Evolutionary conservation across 2,797 vertebrate genomes (phyloP).

Genomic region (Lepus townsendii): DNA sequence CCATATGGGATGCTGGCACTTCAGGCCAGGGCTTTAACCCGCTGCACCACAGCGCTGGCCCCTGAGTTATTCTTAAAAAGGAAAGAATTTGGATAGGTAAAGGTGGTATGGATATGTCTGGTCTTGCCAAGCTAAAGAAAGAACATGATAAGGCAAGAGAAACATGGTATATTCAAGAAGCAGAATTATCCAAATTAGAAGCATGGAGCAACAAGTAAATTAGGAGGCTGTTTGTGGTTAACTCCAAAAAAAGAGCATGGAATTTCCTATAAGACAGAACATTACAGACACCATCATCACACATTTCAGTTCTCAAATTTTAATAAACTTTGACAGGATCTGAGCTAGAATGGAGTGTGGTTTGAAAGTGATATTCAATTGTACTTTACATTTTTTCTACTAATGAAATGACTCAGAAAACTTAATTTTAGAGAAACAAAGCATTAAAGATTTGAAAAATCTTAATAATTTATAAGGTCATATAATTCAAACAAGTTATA

Average conservation of each 20-base stretch:
- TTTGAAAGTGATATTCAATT: not conserved
- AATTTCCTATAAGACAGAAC: not conserved
- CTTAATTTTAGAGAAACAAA: not conserved
- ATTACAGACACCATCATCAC: not conserved
- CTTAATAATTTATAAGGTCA: not conserved
- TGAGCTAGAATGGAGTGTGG: not conserved
- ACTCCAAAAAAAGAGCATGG: not conserved
- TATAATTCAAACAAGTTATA: not conserved
- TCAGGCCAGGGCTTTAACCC: too few species aligned
- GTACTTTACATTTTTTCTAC: not conserved
- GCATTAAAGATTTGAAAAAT: not conserved
- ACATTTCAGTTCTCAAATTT: not conserved
- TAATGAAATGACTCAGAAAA: not conserved
- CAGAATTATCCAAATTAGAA: not conserved
- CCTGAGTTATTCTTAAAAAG: not conserved
- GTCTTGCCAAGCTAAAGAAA: not conserved
- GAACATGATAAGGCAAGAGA: not conserved
- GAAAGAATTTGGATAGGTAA: not conserved
- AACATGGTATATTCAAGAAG: not conserved
- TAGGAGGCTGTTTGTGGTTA: not conserved
- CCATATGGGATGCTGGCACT: too few species aligned
- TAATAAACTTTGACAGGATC: not conserved
- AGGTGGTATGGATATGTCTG: not conserved
- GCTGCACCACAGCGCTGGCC: too few species aligned
- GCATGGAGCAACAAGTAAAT: not conserved